Conservation (phyloP, 2,888 invertebrate species). For the Gymnosoma rotundatum region DNA sequence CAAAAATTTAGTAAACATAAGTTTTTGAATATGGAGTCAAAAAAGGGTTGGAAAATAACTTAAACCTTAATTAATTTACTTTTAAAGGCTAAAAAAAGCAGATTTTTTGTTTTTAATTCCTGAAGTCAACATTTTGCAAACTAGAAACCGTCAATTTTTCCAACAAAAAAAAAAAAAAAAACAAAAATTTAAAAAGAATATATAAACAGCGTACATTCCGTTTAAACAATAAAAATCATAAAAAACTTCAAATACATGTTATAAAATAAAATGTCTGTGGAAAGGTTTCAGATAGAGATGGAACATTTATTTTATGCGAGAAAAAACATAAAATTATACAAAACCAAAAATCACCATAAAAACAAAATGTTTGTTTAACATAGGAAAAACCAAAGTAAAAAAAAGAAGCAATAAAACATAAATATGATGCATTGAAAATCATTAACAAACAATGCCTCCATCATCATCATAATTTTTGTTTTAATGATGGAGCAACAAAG, state of each 20-base stretch:
- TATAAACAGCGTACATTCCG: no score
- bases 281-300: background rate
- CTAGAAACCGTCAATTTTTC: no score
- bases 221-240: conserved; percentile 7
- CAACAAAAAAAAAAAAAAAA: no score
- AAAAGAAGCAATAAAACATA: conserved; percentile 27
- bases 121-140: no score
- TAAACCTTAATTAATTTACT: no score
- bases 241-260: background rate
- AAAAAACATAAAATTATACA: background rate
- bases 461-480: background rate
- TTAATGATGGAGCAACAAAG: conserved; percentile 32
- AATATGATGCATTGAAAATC: conserved; percentile 54
- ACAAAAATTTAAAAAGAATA: no score
- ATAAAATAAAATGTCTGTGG: background rate
- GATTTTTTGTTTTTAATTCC: no score
- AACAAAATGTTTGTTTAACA: conserved; percentile 45
- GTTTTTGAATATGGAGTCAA: no score
- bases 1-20: no score
- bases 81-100: no score
- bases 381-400: background rate
- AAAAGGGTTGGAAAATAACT: no score
- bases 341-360: conserved; percentile 11
- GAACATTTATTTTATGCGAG: no score
- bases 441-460: conserved; percentile 28